Evolutionary conservation across 37 sponge, comb jelly and placozoan species (phyloP), one percentile per base, ranked within the genome.

Genomic region (Diacarnus erythraeanus): DNA sequence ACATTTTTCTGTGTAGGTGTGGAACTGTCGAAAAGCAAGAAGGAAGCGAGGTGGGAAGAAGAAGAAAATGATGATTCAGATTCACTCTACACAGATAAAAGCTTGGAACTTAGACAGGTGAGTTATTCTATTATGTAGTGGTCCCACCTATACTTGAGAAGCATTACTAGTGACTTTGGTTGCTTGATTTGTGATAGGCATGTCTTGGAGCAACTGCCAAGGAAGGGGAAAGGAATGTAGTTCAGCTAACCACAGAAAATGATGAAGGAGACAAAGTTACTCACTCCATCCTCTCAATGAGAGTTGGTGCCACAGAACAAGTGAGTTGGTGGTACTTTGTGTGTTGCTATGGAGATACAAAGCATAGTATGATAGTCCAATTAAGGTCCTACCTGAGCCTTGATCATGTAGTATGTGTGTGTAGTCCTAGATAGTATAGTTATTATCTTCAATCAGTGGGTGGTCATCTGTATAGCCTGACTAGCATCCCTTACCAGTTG

Each of bases 171-270:
- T 42, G 9, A 6, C 40, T 51, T 56, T 59, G 4, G 23, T 59
- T 60, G 23, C 5, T 37, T 37, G 25, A 10, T 2, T 41, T 33
- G 26, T 23, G 38, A 57, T 57, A 88, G 88, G 88, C 83, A 2
- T 83, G 83, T 47, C 88, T 88, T 22, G 88, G 88, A 2, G 76
- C 69, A 30, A 39, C 18, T 47, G 86, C 90, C 33, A 89, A 89
- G 42, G 71, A 74, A 21, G 64, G 74, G 25, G 89, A 88, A 67
- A 59, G 69, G 0, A 89, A 89, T 59, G 70, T 88, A 2, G 78
- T 88, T 18, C 57, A 72, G 35, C 3, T 88, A 25, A 83, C 74
- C 8, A 42, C 83, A 20, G 65, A 88, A 43, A 57, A 88, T 64
- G 79, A 59, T 1, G 57, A 82, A 25, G 88, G 79, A 65, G 74